Base-by-base conservation (phyloP, 2,888 invertebrate genomes). In the Drosophila flavopinicola region DNA sequence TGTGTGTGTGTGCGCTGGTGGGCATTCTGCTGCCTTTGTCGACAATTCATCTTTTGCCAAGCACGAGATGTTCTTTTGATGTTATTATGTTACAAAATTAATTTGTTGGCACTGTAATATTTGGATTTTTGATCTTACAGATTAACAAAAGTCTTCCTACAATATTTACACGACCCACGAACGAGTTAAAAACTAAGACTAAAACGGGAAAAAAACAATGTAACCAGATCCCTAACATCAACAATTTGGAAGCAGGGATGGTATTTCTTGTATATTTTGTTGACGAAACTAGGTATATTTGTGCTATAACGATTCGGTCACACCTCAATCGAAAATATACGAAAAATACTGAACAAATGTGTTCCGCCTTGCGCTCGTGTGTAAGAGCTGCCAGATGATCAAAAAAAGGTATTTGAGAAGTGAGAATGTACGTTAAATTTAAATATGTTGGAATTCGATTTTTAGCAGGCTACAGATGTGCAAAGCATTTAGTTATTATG, bases 81-180 rank as follows among this genome's bases (percentile, higher is more conserved):
- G 48, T 20, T 27, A 53, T 49, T 15, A 35, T 30, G 20, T 27
- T 20, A 9, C 11, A 3, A 35, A 70, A 35, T 44, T 37, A 6
- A 27, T 33, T 41, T 45, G 48, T 52, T 45, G 29, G 24, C 47
- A 76, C 54, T 48, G 17, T 30, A n/a, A 17, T 38, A 37, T 23
- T n/a, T n/a, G n/a, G n/a, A 15, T 25, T 15, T n/a, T 44, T 37
- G 27, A 32, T 29, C 39, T 49, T 52, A 56, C 27, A 54, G 29
- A 45, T 41, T 30, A 44, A 29, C 9, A 52, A 49, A 48, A 32
- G 41, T 33, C 48, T 76, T 76, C 71, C 76, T 76, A 76, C 71
- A 72, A 56, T 72, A 76, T 76, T 72, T 72, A 72, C 77, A 72
- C 72, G 73, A 71, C 58, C 71, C 72, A 71, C 77, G 77, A 75